A percentile compares a stretch with the other conserved stretches of the same genome.
Conservation (phyloP, 2,888 invertebrate genomes). For the Drosophila bunnanda region DNA sequence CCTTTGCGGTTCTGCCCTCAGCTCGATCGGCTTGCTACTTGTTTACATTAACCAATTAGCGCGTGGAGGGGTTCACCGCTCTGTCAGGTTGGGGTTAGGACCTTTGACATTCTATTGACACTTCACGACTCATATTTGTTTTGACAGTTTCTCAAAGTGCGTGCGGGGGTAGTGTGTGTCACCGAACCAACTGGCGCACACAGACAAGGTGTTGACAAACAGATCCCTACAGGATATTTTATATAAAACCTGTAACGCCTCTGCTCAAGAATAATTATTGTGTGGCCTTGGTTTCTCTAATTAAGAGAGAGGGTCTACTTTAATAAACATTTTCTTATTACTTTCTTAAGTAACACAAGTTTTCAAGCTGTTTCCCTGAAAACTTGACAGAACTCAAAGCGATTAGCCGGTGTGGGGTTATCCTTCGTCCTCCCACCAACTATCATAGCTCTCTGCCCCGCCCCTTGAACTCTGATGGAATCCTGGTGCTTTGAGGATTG, state of each 20-base stretch:
- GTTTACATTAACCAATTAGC: constrained; percentile 81
- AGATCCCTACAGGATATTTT: neutral
- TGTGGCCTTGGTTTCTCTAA: neutral
- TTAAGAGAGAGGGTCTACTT: neutral
- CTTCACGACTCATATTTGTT: constrained; percentile 71
- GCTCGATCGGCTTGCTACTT: constrained; percentile 47
- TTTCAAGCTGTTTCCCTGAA: neutral
- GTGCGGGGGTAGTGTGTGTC: constrained; percentile 14
- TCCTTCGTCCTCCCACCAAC: neutral
- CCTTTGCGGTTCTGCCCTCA: constrained; percentile 36
- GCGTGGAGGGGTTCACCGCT: constrained; percentile 16
- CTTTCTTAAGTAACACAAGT: neutral
- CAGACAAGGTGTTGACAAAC: neutral
- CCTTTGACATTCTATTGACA: constrained; percentile 76
- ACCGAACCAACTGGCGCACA: constrained; percentile 22
- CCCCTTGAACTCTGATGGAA: constrained; percentile 1
- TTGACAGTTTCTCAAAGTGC: constrained; percentile 52
- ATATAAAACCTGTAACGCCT: neutral
- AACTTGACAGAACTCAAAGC: constrained; percentile 1
- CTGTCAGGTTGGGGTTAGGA: constrained; percentile 60
- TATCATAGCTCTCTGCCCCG: constrained; percentile 1
- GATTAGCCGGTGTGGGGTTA: constrained; percentile 6
- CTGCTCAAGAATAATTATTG: neutral
- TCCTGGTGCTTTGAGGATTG: constrained; percentile 40
- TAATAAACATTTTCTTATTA: neutral